Evolutionary conservation across 2,888 invertebrate genomes (phyloP).

Genomic region (Polydrusus pterygomalis): DNA sequence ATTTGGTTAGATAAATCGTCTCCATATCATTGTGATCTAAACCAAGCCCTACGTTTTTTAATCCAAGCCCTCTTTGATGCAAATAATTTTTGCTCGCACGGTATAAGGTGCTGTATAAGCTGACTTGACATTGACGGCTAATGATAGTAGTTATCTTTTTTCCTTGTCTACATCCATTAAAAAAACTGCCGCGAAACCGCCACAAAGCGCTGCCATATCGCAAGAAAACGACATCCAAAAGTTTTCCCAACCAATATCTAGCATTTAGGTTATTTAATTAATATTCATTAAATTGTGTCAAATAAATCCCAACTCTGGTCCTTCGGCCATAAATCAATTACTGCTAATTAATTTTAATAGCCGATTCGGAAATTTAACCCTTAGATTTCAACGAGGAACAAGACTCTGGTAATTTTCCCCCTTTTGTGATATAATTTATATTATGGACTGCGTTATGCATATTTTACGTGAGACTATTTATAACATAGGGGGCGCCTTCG

Average conservation of each 20-base stretch:
- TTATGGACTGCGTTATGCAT: constrained; percentile 1
- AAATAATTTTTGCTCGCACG: no score
- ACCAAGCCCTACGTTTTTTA: no score
- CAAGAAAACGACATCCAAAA: no score
- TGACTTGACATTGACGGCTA: no score
- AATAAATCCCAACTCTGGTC: constrained; percentile 25
- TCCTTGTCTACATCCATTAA: no score
- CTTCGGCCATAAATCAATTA: constrained; percentile 35
- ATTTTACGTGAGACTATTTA: not conserved
- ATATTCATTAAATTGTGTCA: constrained; percentile 41
- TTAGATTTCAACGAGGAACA: constrained; percentile 7
- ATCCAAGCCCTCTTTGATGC: no score
- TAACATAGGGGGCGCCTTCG: not conserved
- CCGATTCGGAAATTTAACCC: constrained; percentile 27
- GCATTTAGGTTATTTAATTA: constrained; percentile 28
- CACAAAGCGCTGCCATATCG: no score
- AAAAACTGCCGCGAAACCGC: no score
- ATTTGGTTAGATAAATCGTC: no score
- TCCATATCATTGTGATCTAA: no score
- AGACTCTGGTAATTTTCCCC: constrained; percentile 17
- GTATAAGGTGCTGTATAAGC: no score
- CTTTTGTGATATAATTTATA: constrained; percentile 18
- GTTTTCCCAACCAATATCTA: not conserved
- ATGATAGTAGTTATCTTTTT: no score
- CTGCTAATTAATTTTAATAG: constrained; percentile 34